Evolutionary conservation across 2,113 vertebrate genomes (phyloP).

Genomic region (Paradisaea rubra): DNA sequence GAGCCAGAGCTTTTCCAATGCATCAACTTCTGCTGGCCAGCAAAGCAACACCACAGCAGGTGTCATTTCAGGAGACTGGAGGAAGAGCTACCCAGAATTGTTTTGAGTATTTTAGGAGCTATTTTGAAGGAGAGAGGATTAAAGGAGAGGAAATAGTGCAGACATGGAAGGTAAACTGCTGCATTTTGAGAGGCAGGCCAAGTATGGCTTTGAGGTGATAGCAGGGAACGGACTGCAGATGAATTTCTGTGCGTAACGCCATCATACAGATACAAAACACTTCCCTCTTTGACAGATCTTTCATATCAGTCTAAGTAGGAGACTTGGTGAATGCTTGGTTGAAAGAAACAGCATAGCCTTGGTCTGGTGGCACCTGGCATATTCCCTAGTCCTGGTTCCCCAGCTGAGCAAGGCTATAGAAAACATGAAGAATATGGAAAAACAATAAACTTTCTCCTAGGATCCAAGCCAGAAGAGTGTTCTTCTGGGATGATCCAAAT

Average conservation of each 20-base stretch:
- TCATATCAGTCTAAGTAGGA: background rate
- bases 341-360: background rate
- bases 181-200: background rate
- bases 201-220: background rate
- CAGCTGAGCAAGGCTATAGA: background rate
- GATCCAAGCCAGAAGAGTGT: background rate
- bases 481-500: background rate
- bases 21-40: background rate
- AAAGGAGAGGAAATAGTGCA: background rate
- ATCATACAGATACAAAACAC: background rate
- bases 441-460: background rate
- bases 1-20: background rate
- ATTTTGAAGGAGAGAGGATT: background rate
- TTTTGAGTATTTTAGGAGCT: background rate
- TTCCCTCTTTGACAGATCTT: background rate
- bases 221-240: background rate
- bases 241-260: background rate
- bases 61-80: background rate
- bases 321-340: background rate
- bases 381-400: background rate
- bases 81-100: background rate
- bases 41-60: background rate
- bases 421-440: background rate
- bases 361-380: background rate
- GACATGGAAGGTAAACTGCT: background rate